Evolutionary conservation across 2,797 vertebrate species (phyloP).

Genomic region (Gymnothorax javanicus): DNA sequence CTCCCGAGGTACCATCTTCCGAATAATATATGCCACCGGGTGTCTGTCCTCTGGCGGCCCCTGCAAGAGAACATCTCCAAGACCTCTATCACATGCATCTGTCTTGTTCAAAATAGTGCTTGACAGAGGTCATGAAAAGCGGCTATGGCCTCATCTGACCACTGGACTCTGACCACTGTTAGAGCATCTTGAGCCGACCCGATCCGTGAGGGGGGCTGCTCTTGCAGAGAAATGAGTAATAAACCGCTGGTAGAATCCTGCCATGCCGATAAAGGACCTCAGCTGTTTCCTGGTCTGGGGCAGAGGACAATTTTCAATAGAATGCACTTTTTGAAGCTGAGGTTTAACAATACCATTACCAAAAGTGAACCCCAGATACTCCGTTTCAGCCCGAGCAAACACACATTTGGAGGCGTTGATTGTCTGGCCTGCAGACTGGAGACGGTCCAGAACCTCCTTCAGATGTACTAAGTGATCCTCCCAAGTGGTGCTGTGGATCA

Average conservation of each 20-base stretch:
- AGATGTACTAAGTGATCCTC: no score
- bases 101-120: neutral
- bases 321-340: neutral
- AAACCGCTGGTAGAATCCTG: neutral
- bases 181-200: neutral
- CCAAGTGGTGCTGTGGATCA: no score
- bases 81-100: slow-evolving; percentile 14
- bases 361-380: no score
- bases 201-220: neutral
- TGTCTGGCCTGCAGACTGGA: no score
- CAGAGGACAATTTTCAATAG: neutral
- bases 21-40: neutral
- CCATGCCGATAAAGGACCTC: neutral
- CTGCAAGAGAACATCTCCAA: neutral
- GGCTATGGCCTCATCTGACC: neutral
- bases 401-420: no score
- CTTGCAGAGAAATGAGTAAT: neutral
- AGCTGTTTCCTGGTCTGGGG: slow-evolving; percentile 19
- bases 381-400: no score
- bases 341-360: neutral
- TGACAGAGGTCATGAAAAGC: slow-evolving; percentile 5
- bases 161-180: neutral
- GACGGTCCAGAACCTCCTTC: no score
- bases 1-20: no score
- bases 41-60: neutral